phyloP scores from a whole-genome alignment of 2,113 vertebrate species.

The Dryoscopus gambensis region DNA sequence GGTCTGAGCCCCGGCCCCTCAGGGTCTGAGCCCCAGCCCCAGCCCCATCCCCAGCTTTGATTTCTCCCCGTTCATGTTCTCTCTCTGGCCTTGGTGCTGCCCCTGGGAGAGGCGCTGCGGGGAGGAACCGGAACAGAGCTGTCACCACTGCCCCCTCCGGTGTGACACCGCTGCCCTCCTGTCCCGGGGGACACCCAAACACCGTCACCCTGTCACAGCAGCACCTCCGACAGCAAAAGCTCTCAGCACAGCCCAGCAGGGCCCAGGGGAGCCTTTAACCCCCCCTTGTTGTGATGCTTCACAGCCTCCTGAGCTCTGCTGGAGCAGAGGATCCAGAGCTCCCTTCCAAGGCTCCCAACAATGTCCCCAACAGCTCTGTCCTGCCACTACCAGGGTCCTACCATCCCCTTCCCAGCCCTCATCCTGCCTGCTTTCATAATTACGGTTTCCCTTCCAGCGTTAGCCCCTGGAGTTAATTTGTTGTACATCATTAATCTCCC shows the following conservation, averaged over 20 bases:
- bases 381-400: background rate
- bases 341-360: background rate
- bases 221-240: background rate
- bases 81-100: too few relatives aligned
- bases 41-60: too few relatives aligned
- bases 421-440: background rate
- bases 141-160: background rate
- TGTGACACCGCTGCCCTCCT: accelerated
- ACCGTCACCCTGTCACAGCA: background rate
- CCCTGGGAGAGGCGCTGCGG: background rate
- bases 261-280: background rate
- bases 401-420: background rate
- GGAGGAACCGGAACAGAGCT: background rate
- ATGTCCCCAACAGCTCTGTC: background rate
- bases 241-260: background rate
- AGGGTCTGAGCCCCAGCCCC: background rate
- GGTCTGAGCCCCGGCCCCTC: background rate
- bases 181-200: background rate
- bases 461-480: background rate
- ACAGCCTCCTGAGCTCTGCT: background rate
- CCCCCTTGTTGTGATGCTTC: accelerated
- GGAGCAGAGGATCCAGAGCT: too few relatives aligned
- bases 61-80: background rate
- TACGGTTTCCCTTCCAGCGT: background rate
- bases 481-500: background rate